Conservation (phyloP, 2,113 vertebrate genomes). For the Phalacrocorax aristotelis region DNA sequence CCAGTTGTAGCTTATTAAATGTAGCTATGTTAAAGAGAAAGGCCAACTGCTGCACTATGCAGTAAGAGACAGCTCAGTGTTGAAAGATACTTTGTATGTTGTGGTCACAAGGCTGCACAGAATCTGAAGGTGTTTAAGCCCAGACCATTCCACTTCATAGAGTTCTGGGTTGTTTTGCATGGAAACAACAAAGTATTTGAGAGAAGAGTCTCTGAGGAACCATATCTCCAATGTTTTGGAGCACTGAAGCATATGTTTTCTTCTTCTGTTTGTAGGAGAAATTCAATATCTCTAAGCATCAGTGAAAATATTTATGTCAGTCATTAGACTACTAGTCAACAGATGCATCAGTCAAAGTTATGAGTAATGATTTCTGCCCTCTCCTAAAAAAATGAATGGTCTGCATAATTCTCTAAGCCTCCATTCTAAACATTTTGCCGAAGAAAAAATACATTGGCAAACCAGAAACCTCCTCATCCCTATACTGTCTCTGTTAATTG, state of each 20-base stretch:
- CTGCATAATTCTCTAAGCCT: not conserved
- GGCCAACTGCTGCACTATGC: rapidly evolving
- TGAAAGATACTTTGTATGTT: not conserved
- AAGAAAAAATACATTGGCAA: not conserved
- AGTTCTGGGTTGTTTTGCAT: not conserved
- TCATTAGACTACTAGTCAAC: not conserved
- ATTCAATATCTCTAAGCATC: not conserved
- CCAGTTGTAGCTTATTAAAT: not conserved
- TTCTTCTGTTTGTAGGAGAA: not conserved
- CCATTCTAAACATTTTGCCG: not conserved
- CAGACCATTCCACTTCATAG: not conserved
- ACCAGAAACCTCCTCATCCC: not conserved
- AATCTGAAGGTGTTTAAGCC: not conserved
- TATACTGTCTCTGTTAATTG: not conserved
- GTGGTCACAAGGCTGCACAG: not conserved
- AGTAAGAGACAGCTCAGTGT: not conserved
- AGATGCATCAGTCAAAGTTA: not conserved
- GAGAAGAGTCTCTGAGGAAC: not conserved
- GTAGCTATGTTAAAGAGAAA: not conserved
- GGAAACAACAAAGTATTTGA: not conserved
- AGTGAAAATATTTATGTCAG: not conserved
- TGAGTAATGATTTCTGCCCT: rapidly evolving
- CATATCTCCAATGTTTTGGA: not conserved
- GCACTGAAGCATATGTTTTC: rapidly evolving
- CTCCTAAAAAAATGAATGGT: not conserved